Evolutionary conservation across 2,113 vertebrate genomes (phyloP), one percentile per base, ranked within the genome.

Genomic region (Pelmatolapia mariae): DNA sequence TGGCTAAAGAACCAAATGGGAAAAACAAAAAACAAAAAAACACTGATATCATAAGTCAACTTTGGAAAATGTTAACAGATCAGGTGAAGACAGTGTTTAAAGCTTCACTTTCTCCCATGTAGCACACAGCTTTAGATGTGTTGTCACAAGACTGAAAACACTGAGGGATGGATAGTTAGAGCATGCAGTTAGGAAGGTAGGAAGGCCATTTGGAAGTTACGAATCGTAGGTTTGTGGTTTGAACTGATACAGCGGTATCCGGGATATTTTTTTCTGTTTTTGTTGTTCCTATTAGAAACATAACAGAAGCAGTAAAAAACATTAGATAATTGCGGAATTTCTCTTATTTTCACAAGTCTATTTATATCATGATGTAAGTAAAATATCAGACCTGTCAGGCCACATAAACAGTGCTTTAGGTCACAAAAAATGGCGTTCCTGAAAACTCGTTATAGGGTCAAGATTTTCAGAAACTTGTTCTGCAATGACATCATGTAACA

Each of bases 261-360:
- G 15, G 26, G 68, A 45, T 4, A 0, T 6, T 26, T 26, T 43
- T 43, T 71, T 26, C 66, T 40, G 63, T 24, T 43, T 40, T 71
- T 71, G 36, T 40, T 40, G n/a, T 24, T 71, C 13, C 19, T 71
- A 24, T 22, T 40, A 68, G 63, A 68, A 38, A 40, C 63, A 22
- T 63, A 0, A 1, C 36, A 68, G 36, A 40, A 71, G n/a, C n/a
- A 68, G 36, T 38, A 68, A 68, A 71, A 68, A 26, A 71, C 29
- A 63, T 63, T 0, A 59, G 15, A 31, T 18, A 61, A 61, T 31
- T 61, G 26, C 0, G 0, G 26, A 59, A 7, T 24, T 24, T 56
- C 53, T 13, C 53, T 56, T 56, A 56, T 56, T 24, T 54, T 7
- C 53, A 59, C 29, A 66, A 38, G 61, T 66, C 61, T 66, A 13